Base-by-base conservation (phyloP, 2,113 vertebrate species). In the Etheostoma cragini region DNA sequence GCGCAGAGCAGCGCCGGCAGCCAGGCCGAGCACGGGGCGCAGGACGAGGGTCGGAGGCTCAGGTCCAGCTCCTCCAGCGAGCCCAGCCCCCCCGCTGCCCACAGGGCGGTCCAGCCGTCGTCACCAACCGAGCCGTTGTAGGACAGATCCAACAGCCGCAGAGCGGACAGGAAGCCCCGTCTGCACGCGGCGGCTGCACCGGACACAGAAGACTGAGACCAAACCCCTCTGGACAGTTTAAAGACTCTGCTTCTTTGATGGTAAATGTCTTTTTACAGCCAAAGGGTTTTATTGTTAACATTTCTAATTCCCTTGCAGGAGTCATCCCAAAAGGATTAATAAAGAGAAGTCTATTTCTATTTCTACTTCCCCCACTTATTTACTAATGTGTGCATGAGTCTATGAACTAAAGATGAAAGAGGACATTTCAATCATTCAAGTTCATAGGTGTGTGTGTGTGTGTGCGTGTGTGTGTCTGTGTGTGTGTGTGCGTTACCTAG, bases 121-220 rank as follows among this genome's bases (percentile, higher is more conserved):
- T 94, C 94, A 3, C 89, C 93, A 8, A 96, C 73, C 0, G 21
- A 89, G 71, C 95, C 80, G 0, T 97, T 99, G 12, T 97, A 98
- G 71, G 96, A 97, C 78, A 98, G 88, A 80, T 97, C 95, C 76
- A 98, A 80, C 11, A 87, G 83, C 67, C 19, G 92, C 38, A 98
- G 84, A 35, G 87, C 94, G 54, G 91, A 76, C 47, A 98, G 91
- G 1, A 74, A 88, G 16, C 96, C 94, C 0, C 76, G 89, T 53
- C 84, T 82, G 12, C 84, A 88, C 33, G 91, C 91, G 0, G 87
- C 91, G 1, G 89, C 97, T 98, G 92, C 24, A 33, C 54, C 6
- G 26, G 49, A 68, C 22, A 26, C 21, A 53, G 21, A 57, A 16
- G 56, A 21, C 8, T 5, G 1, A 15, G 22, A 57, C 14, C 50